phyloP scores from a whole-genome alignment of 2,888 invertebrate species.

The Trachelus tabidus region DNA sequence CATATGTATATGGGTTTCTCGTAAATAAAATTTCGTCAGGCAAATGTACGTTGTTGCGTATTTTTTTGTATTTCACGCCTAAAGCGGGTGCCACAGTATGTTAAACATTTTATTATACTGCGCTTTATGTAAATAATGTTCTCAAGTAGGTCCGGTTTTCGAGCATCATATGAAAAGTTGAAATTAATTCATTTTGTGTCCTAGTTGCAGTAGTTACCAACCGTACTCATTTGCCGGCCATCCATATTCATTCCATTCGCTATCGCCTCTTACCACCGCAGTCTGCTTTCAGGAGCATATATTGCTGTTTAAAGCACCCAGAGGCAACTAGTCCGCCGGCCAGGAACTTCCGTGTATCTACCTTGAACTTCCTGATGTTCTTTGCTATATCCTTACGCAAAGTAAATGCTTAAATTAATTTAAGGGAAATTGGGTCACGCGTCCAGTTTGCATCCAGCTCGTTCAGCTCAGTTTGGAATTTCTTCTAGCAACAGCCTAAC shows the following conservation, averaged over 20 bases:
- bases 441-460: background rate
- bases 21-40: background rate
- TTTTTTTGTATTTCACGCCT: background rate
- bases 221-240: conserved; percentile 41
- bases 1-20: background rate
- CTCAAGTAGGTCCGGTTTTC: background rate
- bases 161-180: conserved; percentile 28
- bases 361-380: background rate
- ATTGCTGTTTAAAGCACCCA: background rate
- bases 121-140: conserved; percentile 32
- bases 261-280: conserved; percentile 41
- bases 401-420: background rate
- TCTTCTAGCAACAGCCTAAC: no score
- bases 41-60: background rate
- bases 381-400: background rate
- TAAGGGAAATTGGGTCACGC: background rate
- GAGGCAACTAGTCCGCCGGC: background rate
- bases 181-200: conserved; percentile 47
- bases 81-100: background rate
- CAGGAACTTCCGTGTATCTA: background rate
- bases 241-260: conserved; percentile 52
- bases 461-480: no score
- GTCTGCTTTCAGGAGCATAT: background rate
- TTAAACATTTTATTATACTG: conserved; percentile 2
- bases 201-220: conserved; percentile 29